Conservation (phyloP, 23 tunicate species). For the Phallusia fumigata region DNA sequence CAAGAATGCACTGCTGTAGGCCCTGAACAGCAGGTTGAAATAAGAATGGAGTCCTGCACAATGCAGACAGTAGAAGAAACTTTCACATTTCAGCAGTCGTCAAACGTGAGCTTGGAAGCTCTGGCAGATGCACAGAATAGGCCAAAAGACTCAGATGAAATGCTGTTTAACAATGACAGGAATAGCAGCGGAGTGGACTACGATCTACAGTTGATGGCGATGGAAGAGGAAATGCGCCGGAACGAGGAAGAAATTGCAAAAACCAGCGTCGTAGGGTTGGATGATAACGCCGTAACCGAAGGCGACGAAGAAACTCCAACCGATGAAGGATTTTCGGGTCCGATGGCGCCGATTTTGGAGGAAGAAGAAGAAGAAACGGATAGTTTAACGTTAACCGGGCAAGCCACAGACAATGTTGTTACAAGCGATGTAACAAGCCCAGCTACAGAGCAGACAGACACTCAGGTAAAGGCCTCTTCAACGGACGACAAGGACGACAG, state of each 20-base stretch:
- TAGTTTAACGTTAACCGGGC: neutral
- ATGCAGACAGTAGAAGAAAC: neutral
- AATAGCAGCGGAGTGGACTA: neutral
- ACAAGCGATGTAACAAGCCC: too few species aligned
- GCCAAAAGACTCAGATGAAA: neutral
- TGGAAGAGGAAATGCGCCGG: constrained; percentile 1
- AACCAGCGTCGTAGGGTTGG: neutral
- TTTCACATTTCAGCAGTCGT: neutral
- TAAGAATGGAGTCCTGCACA: neutral
- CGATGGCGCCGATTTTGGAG: constrained; percentile 5
- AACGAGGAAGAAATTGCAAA: neutral
- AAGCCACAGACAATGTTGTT: neutral
- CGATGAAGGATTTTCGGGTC: neutral
- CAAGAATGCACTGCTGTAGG: neutral
- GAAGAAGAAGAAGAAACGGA: constrained; percentile 4
- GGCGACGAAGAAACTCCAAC: neutral
- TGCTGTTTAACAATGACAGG: neutral
- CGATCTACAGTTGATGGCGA: neutral
- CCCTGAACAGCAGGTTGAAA: neutral
- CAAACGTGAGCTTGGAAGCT: neutral
- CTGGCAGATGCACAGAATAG: neutral
- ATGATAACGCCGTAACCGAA: neutral
- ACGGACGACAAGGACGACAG: neutral
- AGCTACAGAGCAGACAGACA: neutral
- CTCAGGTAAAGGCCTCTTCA: neutral